A percentile compares a stretch with the other conserved stretches of the same genome.
phyloP scores from a whole-genome alignment of 1,140 invertebrate genomes.

The Trachymyrmex cornetzi region DNA sequence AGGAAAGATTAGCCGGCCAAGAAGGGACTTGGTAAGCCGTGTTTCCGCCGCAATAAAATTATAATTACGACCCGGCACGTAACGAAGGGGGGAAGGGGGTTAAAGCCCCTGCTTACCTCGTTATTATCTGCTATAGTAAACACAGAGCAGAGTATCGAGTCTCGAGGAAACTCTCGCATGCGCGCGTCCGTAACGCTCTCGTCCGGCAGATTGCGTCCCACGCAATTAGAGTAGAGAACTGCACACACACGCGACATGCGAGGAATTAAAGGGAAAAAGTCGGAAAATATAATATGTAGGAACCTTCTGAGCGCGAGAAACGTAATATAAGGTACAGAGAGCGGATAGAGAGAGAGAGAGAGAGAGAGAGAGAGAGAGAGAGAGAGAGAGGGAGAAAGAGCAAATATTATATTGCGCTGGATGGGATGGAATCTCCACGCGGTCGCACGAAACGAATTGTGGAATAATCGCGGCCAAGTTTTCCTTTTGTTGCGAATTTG shows the following conservation, averaged over 20 bases:
- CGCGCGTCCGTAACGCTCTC: conserved; percentile 19
- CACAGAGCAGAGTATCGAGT: conserved; percentile 20
- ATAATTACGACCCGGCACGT: conserved; percentile 48
- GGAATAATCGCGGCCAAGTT: conserved; percentile 52
- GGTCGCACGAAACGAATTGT: conserved; percentile 48
- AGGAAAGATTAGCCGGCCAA: conserved; percentile 14
- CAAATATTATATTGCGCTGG: conserved; percentile 50
- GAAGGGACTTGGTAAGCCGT: conserved; percentile 21
- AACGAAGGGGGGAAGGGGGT: background rate
- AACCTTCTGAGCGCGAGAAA: conserved; percentile 12
- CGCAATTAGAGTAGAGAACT: conserved; percentile 40
- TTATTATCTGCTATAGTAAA: conserved; percentile 45
- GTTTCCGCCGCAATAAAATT: conserved; percentile 59
- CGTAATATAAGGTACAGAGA: background rate
- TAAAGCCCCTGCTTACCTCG: conserved; percentile 51
- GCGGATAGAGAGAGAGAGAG: conserved; percentile 14
- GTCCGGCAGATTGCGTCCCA: conserved; percentile 39
- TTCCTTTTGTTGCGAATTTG: conserved; percentile 36
- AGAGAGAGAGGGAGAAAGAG: conserved; percentile 37
- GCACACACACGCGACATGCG: background rate
- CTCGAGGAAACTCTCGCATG: conserved; percentile 29
- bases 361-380: background rate
- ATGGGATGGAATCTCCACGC: conserved; percentile 25
- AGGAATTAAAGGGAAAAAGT: conserved; percentile 22
- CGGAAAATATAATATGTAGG: conserved; percentile 18